Conservation (phyloP, 2,888 invertebrate genomes). For the Baronia brevicornis region DNA sequence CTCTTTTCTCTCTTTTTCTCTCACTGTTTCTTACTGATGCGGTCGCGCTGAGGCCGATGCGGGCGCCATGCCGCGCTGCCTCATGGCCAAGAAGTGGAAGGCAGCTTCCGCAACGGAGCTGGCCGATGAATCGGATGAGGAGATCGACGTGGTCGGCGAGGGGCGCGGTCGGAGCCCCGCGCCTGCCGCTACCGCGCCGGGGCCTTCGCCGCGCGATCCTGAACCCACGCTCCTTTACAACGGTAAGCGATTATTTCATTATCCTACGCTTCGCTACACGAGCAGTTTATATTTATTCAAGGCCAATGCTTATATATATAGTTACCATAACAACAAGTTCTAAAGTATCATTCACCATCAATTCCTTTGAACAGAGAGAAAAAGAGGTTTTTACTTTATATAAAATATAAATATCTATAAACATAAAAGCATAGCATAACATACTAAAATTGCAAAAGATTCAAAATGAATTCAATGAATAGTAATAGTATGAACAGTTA, state of each 20-base stretch:
- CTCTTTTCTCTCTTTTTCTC: conserved; percentile 72
- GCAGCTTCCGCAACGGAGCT: conserved; percentile 76
- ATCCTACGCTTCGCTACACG: background rate
- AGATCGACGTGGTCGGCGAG: conserved; percentile 92
- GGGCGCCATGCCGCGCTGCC: conserved; percentile 91
- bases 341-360: no score
- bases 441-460: no score
- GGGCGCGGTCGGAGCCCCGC: conserved; percentile 76
- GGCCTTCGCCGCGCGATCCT: conserved; percentile 81
- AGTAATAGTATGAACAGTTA: no score
- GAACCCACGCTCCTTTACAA: conserved; percentile 85
- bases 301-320: no score
- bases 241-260: conserved; percentile 70
- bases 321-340: no score
- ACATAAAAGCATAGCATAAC: no score
- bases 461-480: no score
- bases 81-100: conserved; percentile 98
- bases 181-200: conserved; percentile 77
- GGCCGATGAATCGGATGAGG: conserved; percentile 82
- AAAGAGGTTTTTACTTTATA: no score
- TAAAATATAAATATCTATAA: no score
- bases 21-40: conserved; percentile 71
- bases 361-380: no score
- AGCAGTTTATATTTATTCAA: background rate
- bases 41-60: conserved; percentile 73